These are phyloP conservation scores for Corythoichthys haematopterus DNA, from an alignment of 2,113 vertebrate genomes.

Conservation along the genomic window DNA sequence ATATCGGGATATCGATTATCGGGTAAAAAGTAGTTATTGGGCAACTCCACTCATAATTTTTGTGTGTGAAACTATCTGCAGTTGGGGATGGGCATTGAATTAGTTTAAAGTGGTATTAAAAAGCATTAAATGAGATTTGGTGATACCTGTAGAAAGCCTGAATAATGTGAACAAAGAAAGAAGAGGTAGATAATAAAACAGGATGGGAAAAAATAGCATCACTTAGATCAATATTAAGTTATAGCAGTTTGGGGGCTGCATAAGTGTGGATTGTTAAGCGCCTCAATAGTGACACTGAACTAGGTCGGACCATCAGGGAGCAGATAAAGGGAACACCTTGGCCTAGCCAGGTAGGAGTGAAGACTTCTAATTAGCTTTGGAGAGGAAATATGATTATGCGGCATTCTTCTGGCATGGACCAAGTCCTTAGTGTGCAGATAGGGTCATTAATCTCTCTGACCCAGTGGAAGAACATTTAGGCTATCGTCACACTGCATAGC, in stretches of 20 bases:
- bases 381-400: conserved; percentile 50
- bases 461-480: conserved; percentile 39
- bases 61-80: too few species aligned
- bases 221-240: neutral
- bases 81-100: too few species aligned
- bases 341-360: conserved; percentile 38
- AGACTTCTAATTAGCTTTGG: conserved; percentile 53
- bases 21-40: too few species aligned
- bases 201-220: neutral
- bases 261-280: conserved; percentile 6
- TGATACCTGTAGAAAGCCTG: too few species aligned
- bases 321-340: conserved; percentile 49
- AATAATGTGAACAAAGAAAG: neutral
- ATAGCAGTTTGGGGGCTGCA: neutral
- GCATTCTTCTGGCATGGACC: conserved; percentile 21
- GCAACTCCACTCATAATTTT: too few species aligned
- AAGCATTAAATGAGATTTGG: too few species aligned
- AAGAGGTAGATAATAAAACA: neutral
- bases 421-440: conserved; percentile 46
- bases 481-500: conserved; percentile 14
- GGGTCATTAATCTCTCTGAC: conserved; percentile 55
- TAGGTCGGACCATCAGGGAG: conserved; percentile 64
- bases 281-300: conserved; percentile 42
- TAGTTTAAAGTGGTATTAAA: too few species aligned
- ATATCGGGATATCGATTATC: too few species aligned